Conservation (phyloP, 2,113 vertebrate species). For the Calyptomena viridis region DNA sequence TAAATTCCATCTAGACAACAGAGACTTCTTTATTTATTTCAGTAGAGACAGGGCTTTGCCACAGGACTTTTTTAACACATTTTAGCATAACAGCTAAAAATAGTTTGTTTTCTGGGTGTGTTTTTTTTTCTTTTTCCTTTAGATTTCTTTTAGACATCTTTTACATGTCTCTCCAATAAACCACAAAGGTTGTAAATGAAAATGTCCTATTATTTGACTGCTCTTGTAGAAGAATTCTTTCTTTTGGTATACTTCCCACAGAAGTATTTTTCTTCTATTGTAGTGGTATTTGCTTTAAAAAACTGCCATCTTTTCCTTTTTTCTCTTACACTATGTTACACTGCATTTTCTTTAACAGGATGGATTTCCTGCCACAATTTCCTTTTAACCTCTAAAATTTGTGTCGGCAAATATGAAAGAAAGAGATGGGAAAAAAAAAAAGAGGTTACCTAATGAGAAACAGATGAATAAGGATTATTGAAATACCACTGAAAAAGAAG, state of each 20-base stretch:
- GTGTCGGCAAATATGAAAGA: not conserved
- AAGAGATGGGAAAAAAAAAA: too few relatives aligned
- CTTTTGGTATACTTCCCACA: not conserved
- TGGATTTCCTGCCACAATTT: not conserved
- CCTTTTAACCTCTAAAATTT: not conserved
- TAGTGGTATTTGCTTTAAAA: not conserved
- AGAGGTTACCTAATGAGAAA: not conserved
- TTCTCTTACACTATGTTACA: not conserved
- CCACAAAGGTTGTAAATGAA: not conserved
- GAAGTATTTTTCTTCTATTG: not conserved
- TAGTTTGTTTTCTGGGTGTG: not conserved
- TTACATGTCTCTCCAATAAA: not conserved
- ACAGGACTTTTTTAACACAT: not conserved
- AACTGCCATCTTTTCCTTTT: not conserved
- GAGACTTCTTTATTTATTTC: not conserved
- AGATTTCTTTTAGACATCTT: not conserved
- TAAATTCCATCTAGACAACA: not conserved
- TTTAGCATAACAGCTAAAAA: not conserved
- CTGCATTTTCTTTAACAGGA: not conserved
- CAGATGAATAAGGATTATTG: not conserved
- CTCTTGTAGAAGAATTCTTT: not conserved
- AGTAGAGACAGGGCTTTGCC: not conserved
- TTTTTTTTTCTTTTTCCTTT: not conserved
- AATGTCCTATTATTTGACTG: not conserved
- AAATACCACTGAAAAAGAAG: not conserved